Evolutionary conservation across 2,888 invertebrate species (phyloP).

Genomic region (Laspeyria flexula): DNA sequence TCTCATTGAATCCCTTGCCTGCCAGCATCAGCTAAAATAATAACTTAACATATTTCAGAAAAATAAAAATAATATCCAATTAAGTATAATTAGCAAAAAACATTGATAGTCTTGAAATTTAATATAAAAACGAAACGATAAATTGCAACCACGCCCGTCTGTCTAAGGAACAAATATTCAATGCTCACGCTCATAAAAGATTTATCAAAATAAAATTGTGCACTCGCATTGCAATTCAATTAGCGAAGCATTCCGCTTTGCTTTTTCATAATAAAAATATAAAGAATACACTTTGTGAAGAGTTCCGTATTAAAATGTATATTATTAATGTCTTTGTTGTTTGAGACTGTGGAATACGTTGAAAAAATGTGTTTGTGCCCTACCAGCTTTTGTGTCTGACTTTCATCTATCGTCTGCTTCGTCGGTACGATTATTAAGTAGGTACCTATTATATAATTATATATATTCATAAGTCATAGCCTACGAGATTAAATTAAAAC

Average conservation of each 20-base stretch:
- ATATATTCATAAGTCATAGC: too few relatives aligned
- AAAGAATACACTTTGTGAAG: not conserved
- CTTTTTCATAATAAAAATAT: constrained; percentile 26
- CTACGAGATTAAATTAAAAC: too few relatives aligned
- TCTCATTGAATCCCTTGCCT: too few relatives aligned
- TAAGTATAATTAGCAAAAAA: constrained; percentile 1
- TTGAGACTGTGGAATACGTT: too few relatives aligned
- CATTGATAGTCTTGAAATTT: not conserved
- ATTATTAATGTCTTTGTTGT: not conserved
- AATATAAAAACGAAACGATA: constrained; percentile 11
- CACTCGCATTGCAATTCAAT: constrained; percentile 52
- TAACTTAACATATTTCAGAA: too few relatives aligned
- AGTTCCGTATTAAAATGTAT: constrained; percentile 14
- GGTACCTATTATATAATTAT: too few relatives aligned
- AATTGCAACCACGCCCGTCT: constrained; percentile 26
- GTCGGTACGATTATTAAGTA: too few relatives aligned
- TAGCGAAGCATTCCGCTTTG: constrained; percentile 35
- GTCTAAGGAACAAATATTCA: constrained; percentile 33
- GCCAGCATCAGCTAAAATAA: too few relatives aligned
- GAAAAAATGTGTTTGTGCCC: too few relatives aligned
- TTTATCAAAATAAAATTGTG: constrained; percentile 47
- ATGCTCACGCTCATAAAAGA: constrained; percentile 42
- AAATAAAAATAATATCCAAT: not conserved
- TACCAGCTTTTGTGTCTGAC: too few relatives aligned
- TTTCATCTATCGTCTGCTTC: too few relatives aligned